Evolutionary conservation across 1,140 invertebrate species (phyloP), one percentile per base, ranked within the genome.

Genomic region (Drosophila ohnishii): DNA sequence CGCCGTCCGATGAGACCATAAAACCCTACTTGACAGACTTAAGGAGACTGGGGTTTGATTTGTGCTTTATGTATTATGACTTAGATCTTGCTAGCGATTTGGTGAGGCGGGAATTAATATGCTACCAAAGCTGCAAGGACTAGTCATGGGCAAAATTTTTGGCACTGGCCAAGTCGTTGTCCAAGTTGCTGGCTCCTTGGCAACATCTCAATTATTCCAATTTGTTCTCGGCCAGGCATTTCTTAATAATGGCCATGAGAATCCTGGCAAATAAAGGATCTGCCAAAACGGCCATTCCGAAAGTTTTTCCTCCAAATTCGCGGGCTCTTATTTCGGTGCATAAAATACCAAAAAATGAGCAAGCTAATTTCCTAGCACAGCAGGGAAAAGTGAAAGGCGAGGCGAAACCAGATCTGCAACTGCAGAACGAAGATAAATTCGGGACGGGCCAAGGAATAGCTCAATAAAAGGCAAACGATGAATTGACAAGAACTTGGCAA

Each of bases 401-500:
- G 25, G 13, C 39, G 60, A 65, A 59, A 53, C 57, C 57, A 50
- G 45, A 50, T 60, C 48, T 44, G 53, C 16, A 16, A 63, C 61
- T 84, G 66, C 50, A 69, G 39, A 77, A 34, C 60, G 32, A 50
- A 72, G 56, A 82, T 75, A 86, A 72, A 76, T 72, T 69, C 60
- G 19, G 44, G 55, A 63, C 50, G 53, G 61, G 82, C 71, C 63
- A 66, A 75, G 66, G 64, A 86, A 86, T 86, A 78, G 75, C 78
- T 86, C 78, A 81, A 86, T 81, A 78, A 81, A 78, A 53, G 62
- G 45, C 67, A 86, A 58, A 66, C 64, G 62, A 70, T 79, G 67
- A 80, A 82, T 75, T 75, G 83, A 87, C 83, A 86, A 87, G 78
- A 67, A 78, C 56, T 88, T 88, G 84, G 84, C 76, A 84, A 83